These are phyloP conservation scores for Oplegnathus fasciatus DNA, from an alignment of 2,113 vertebrate genomes.

Conservation along the genomic window DNA sequence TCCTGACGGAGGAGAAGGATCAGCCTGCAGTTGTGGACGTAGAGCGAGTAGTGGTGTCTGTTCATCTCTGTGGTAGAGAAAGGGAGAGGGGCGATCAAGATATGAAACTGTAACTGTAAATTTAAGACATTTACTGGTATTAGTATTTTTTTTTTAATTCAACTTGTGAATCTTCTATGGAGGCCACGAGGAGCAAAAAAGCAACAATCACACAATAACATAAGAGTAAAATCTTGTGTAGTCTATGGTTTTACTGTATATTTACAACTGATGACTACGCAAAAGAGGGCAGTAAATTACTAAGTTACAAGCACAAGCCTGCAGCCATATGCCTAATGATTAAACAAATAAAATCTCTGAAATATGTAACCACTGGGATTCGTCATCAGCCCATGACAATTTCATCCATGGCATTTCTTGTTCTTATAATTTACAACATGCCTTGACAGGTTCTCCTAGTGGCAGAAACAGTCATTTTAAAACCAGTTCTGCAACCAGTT, in stretches of 20 bases:
- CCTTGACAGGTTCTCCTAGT: background rate
- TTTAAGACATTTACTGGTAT: background rate
- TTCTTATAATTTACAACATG: conserved; percentile 1
- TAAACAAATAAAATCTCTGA: background rate
- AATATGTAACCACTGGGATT: background rate
- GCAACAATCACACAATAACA: background rate
- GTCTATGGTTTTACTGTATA: background rate
- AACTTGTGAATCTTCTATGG: background rate
- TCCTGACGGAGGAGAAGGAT: conserved; percentile 96
- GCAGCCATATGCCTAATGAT: background rate
- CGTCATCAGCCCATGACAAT: background rate
- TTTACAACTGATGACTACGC: background rate
- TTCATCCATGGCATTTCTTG: background rate
- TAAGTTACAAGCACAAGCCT: background rate
- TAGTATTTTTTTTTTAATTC: background rate
- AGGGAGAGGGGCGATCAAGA: background rate
- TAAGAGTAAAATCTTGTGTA: background rate
- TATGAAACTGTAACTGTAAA: background rate
- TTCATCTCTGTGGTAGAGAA: conserved; percentile 90
- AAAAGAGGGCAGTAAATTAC: background rate
- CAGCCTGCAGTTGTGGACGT: conserved; percentile 94
- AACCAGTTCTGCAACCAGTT: background rate
- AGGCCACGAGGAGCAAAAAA: background rate
- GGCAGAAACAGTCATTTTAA: background rate
- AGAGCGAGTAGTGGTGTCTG: conserved; percentile 94